A percentile compares a stretch with the other conserved stretches of the same genome.
phyloP scores from a whole-genome alignment of 2,113 vertebrate genomes.

The Scomber scombrus region DNA sequence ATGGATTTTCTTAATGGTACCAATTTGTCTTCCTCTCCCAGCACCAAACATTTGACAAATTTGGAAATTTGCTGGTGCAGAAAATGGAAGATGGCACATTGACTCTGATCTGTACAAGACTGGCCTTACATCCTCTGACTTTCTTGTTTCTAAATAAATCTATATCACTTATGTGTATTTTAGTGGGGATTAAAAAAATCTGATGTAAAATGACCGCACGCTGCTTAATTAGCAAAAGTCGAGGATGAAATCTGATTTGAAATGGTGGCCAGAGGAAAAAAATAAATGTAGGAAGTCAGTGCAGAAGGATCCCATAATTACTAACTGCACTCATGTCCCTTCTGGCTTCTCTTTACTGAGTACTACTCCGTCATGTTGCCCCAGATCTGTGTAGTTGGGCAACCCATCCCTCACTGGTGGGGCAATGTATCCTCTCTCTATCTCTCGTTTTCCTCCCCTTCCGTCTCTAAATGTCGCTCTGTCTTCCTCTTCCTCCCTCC shows the following conservation, averaged over 20 bases:
- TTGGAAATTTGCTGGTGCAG: constrained; percentile 45
- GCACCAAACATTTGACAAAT: constrained; percentile 28
- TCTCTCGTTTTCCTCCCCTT: constrained; percentile 16
- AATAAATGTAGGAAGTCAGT: constrained; percentile 29
- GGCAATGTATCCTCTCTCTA: constrained; percentile 23
- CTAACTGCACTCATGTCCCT: constrained; percentile 41
- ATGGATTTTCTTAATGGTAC: constrained; percentile 53
- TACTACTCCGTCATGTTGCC: constrained; percentile 65
- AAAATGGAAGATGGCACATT: constrained; percentile 49
- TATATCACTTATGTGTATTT: background rate
- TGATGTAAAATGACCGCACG: background rate
- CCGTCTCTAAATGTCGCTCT: background rate
- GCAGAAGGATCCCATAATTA: constrained; percentile 50
- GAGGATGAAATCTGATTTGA: constrained; percentile 30
- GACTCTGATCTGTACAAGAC: background rate
- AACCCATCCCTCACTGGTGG: constrained; percentile 31
- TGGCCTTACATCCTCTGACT: background rate
- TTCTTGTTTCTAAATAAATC: background rate
- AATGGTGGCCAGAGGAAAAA: constrained; percentile 27
- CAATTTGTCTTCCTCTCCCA: constrained; percentile 42
- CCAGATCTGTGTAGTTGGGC: constrained; percentile 52
- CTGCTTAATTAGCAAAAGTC: constrained; percentile 33
- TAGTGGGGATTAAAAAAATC: background rate
- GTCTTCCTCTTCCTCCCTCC: background rate
- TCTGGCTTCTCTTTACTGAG: constrained; percentile 38